Base-by-base conservation (phyloP, 2,113 vertebrate species). In the Hyperopisus bebe region DNA sequence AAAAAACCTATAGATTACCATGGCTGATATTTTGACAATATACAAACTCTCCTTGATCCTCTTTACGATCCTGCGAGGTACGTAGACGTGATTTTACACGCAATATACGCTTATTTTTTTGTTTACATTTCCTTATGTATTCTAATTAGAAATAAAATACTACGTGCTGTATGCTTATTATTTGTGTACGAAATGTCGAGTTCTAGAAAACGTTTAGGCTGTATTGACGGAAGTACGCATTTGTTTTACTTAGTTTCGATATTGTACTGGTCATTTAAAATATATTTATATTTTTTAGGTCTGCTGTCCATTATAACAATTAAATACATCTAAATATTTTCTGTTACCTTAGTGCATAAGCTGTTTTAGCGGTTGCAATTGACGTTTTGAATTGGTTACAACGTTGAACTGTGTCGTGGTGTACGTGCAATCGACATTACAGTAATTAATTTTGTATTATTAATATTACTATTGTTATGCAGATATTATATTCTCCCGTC, bases 11-110 rank as follows among this genome's bases (percentile, higher is more conserved):
- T 31, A 53, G 39, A 62, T 51, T 51, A 62, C 31, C 51, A 89
- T 89, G 89, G 77, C 51, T 9, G 39, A 84, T 21, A 62, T 84
- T 82, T 55, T 53, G 77, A 89, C 89, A 13, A 62, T 89, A 50
- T 89, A 84, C 89, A 89, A 84, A 62, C 77, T 89, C 21, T 89
- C 51, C 6, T 8, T 89, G n/a, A 31, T 89, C 51, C 50, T 51
- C 24, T 27, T 47, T 44, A 46, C 39, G 4, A n/a, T 42, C 35
- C 10, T 89, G 21, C 51, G 53, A 58, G 89, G 89, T 89, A 84
- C 53, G 89, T 46, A 53, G 35, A 80, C 74, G 7, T 42, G 13
- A 80, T 19, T n/a, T 70, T 70, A 70, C 62, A 31, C 27, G 27
- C 10, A 70, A 13, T 70, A 31, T 70, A 11, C 27, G 3, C 10